Conservation (phyloP, 2,113 vertebrate species). For the Redunca redunca region DNA sequence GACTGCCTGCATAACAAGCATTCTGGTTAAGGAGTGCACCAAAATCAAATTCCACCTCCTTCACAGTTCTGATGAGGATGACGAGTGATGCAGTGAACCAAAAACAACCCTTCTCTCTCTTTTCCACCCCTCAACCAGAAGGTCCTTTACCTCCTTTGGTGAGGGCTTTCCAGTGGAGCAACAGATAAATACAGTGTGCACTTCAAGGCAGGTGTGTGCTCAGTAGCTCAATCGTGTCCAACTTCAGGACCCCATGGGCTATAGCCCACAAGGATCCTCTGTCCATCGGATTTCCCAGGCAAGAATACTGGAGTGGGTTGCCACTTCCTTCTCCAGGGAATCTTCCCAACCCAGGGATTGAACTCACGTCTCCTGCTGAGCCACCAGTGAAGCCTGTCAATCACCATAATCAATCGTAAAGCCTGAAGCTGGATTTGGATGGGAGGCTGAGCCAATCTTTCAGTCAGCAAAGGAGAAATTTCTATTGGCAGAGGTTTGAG, state of each 20-base stretch:
- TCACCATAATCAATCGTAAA: background rate
- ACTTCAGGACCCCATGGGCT: background rate
- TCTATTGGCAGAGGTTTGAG: background rate
- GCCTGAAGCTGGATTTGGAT: background rate
- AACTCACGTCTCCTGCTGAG: background rate
- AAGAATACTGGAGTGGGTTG: background rate
- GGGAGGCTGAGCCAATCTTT: background rate
- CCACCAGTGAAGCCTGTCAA: background rate
- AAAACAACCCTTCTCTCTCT: background rate
- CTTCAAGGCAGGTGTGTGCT: background rate
- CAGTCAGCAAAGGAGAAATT: slow-evolving; percentile 8
- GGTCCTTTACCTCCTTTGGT: background rate
- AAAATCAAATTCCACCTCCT: background rate
- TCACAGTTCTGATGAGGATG: background rate
- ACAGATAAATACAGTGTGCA: accelerated
- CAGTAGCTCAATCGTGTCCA: background rate
- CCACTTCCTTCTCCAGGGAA: background rate
- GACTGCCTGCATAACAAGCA: accelerated
- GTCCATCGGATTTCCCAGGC: background rate
- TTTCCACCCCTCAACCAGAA: background rate
- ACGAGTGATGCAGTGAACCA: background rate
- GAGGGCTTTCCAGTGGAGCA: background rate
- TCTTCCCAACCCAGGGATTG: background rate
- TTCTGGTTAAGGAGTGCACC: background rate
- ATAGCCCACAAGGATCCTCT: background rate